These are phyloP conservation scores for Athalia circularis DNA, from an alignment of 2,888 invertebrate species.

Conservation along the genomic window DNA sequence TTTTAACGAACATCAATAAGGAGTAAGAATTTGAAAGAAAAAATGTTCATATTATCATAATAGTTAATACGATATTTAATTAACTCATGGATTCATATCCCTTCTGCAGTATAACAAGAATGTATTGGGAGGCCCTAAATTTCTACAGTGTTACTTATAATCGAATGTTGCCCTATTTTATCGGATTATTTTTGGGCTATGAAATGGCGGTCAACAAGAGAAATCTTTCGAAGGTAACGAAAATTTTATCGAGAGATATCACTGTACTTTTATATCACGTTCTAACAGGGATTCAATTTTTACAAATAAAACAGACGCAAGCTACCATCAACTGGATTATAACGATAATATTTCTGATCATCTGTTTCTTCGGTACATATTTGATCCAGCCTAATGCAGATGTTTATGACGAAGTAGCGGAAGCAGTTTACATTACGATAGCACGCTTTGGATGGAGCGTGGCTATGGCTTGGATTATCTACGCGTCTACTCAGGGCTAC, in stretches of 20 bases:
- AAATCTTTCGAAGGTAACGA: slow-evolving; percentile 19
- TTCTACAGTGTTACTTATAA: slow-evolving; percentile 50
- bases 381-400: slow-evolving; percentile 55
- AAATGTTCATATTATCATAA: no score
- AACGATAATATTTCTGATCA: background rate
- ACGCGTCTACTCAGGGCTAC: slow-evolving; percentile 74
- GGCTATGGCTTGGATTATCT: slow-evolving; percentile 75
- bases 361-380: slow-evolving; percentile 6
- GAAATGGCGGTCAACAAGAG: slow-evolving; percentile 14
- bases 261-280: background rate
- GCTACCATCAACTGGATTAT: slow-evolving; percentile 17
- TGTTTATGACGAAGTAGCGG: slow-evolving; percentile 66
- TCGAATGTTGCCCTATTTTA: slow-evolving; percentile 51
- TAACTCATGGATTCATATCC: background rate
- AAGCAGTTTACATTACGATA: slow-evolving; percentile 72
- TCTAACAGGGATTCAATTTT: background rate
- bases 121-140: slow-evolving; percentile 19
- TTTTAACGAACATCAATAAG: slow-evolving; percentile 54
- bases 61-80: no score
- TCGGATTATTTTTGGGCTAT: slow-evolving; percentile 54
- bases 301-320: slow-evolving; percentile 44
- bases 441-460: slow-evolving; percentile 74
- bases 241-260: background rate
- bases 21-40: background rate
- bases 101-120: background rate